Evolutionary conservation across 2,113 vertebrate genomes (phyloP).

Genomic region (Chrysochloris asiatica): DNA sequence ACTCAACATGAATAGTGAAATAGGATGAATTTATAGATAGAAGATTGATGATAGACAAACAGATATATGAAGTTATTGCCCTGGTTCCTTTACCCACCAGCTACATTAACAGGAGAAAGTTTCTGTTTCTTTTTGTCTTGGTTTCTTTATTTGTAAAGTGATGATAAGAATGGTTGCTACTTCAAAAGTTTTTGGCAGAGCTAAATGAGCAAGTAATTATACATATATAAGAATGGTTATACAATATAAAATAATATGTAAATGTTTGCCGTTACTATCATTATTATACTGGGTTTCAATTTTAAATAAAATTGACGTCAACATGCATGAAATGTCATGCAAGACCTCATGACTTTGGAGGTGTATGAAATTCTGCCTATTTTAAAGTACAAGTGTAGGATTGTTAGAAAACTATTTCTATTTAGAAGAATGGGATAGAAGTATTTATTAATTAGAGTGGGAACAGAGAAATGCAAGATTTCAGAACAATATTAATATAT

Average conservation of each 20-base stretch:
- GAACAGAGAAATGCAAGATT: background rate
- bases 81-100: background rate
- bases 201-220: background rate
- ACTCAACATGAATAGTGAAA: background rate
- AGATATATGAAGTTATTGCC: too few species aligned
- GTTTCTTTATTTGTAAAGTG: background rate
- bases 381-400: background rate
- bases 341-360: background rate
- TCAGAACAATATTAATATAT: background rate
- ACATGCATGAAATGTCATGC: background rate
- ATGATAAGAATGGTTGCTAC: background rate
- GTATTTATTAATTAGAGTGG: background rate
- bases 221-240: background rate
- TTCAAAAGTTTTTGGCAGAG: background rate
- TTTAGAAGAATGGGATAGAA: background rate
- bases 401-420: background rate
- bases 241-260: too few species aligned
- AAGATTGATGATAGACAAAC: background rate
- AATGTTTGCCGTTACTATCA: background rate
- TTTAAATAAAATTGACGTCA: background rate
- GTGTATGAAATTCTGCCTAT: background rate
- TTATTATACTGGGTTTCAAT: background rate
- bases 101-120: background rate
- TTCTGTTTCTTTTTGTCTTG: background rate
- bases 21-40: background rate